Percentiles rank a stretch among this genome's conserved stretches.
Evolutionary conservation across 2,113 vertebrate species (phyloP).

Genomic region (Pseudorhombus dupliciocellatus): DNA sequence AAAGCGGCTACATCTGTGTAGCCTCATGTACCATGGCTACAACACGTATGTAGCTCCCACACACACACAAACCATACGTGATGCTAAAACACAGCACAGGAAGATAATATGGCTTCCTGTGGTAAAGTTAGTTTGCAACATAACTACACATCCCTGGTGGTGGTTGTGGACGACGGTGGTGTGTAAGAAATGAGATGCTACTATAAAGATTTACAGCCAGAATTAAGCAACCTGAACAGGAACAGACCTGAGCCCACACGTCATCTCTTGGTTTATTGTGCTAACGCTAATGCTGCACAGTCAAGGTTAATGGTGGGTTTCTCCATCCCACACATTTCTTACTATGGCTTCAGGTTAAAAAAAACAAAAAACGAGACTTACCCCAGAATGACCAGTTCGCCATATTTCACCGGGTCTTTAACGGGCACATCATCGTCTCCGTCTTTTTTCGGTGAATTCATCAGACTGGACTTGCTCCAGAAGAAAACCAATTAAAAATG

Average conservation of each 20-base stretch:
- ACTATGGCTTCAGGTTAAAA: conserved; percentile 2
- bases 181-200: not conserved
- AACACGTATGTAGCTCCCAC: not conserved
- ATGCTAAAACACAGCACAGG: not conserved
- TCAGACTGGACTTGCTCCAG: conserved; percentile 79
- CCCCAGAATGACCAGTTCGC: conserved; percentile 94
- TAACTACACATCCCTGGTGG: not conserved
- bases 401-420: conserved; percentile 96
- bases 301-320: conserved; percentile 19
- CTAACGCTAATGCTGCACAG: conserved; percentile 10
- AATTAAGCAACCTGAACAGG: not conserved
- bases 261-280: conserved; percentile 29
- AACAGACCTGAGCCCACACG: conserved; percentile 1
- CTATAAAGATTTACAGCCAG: not conserved
- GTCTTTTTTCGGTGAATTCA: conserved; percentile 93
- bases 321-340: conserved; percentile 8
- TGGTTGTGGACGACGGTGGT: not conserved
- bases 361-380: conserved; percentile 75
- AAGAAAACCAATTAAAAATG: conserved; percentile 33
- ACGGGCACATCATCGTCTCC: conserved; percentile 89
- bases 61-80: conserved; percentile 12
- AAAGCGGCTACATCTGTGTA: conserved; percentile 59
- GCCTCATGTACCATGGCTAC: conserved; percentile 31
- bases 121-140: conserved; percentile 63
- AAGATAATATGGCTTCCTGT: not conserved